These are phyloP conservation scores for Myocastor coypus DNA, from an alignment of 2,113 vertebrate species.

Conservation along the genomic window DNA sequence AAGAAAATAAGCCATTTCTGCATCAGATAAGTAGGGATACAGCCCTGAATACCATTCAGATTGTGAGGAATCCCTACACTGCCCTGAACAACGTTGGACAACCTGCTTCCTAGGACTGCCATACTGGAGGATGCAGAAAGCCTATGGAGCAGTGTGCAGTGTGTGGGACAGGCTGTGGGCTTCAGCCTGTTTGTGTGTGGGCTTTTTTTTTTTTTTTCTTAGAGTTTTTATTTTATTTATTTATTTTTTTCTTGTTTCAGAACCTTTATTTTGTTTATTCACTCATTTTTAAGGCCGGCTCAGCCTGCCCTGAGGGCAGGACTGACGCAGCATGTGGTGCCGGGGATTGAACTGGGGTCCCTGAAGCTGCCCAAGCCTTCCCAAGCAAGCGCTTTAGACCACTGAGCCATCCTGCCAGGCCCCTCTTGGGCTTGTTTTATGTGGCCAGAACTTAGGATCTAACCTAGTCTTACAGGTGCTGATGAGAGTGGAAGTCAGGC, in stretches of 20 bases:
- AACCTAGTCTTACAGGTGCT: neutral
- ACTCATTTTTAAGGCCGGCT: too few relatives aligned
- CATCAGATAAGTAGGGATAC: neutral
- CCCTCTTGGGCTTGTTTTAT: neutral
- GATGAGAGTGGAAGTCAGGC: neutral
- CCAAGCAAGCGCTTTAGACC: too few relatives aligned
- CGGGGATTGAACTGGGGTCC: too few relatives aligned
- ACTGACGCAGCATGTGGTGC: too few relatives aligned
- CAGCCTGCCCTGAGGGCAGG: too few relatives aligned
- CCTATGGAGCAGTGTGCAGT: neutral
- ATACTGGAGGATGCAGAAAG: neutral
- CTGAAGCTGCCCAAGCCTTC: too few relatives aligned
- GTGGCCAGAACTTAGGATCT: neutral
- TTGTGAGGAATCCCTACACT: neutral
- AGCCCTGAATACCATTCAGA: neutral
- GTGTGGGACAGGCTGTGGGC: neutral
- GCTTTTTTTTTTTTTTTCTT: too few relatives aligned
- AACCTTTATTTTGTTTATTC: too few relatives aligned
- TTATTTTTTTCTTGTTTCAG: too few relatives aligned
- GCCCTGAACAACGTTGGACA: neutral
- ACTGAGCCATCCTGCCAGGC: too few relatives aligned
- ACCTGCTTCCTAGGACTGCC: neutral
- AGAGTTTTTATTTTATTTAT: too few relatives aligned
- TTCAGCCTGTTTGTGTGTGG: neutral
- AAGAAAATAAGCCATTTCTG: neutral